Base-by-base conservation (phyloP, 2,113 vertebrate genomes). In the Hippocampus comes region DNA sequence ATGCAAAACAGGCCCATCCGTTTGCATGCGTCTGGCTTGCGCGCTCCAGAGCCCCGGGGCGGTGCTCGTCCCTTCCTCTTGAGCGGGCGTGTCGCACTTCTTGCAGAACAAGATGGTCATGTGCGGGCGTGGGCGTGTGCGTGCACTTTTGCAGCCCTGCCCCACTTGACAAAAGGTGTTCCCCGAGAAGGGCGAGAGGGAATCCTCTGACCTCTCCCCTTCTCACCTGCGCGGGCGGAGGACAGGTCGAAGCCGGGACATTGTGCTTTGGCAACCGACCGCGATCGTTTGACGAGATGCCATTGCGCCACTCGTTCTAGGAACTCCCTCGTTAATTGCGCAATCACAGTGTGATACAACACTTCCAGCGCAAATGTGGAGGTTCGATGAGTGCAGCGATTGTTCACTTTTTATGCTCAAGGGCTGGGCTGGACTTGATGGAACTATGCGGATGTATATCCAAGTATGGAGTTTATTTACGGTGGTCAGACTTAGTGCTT, bases 31-130 rank as follows among this genome's bases (percentile, higher is more conserved):
- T 20, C 3, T 14, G 43, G 12, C 1, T n/a, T n/a, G 48, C 1
- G 17, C 2, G 48, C 5, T 51, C 48, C 5, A 30, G 15, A 3
- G 49, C 83, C 73, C 15, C 15, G 15, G 43, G 86, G 88, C 80
- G 27, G 3, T 43, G 15, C 68, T 77, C 74, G 84, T 84, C 85
- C 85, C 4, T 59, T 70, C 5, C 42, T 38, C 2, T 17, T 5
- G 7, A 17, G 23, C 70, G 67, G 89, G 88, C 56, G 89, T 86
- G 85, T 87, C 63, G 1, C 10, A 69, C 49, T 46, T 25, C 55
- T 46, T 25, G 67, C 61, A 67, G 41, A 61, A 25, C 42, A 2
- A 69, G 57, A 43, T 14, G 20, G 9, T n/a, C 7, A 1, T 15
- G 25, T 59, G 25, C 25, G 55, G 3, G 23, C 4, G 38, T 21